Conservation (phyloP, 1,140 invertebrate species). For the Pseudomyrmex dendroicus region DNA sequence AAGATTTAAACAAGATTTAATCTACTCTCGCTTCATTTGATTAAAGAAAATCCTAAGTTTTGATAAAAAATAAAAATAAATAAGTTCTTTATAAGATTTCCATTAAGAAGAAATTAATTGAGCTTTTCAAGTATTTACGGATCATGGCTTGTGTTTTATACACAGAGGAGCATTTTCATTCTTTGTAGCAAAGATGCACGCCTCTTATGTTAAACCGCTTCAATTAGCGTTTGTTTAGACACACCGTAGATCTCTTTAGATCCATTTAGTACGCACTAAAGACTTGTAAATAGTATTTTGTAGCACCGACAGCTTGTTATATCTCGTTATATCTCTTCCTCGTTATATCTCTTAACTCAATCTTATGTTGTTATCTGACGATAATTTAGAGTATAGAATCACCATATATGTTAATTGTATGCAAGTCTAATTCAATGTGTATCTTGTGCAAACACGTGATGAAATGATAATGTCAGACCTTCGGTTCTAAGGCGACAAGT, state of each 20-base stretch:
- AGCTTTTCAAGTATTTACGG: background rate
- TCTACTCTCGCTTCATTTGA: background rate
- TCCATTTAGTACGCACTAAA: conserved; percentile 51
- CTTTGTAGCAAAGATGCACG: conserved; percentile 7
- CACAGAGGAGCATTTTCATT: background rate
- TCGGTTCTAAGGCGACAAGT: background rate
- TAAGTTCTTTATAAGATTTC: background rate
- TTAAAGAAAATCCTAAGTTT: background rate
- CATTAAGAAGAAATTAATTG: background rate
- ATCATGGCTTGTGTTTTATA: background rate
- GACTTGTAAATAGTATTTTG: conserved; percentile 40
- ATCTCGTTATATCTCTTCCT: background rate
- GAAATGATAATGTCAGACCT: conserved; percentile 21
- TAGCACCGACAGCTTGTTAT: conserved; percentile 15
- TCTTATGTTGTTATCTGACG: conserved; percentile 5
- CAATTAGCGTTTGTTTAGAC: conserved; percentile 41
- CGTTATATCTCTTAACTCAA: conserved; percentile 21
- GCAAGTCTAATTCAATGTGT: conserved; percentile 30
- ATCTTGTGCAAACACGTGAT: conserved; percentile 21
- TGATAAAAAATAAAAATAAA: background rate
- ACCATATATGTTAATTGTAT: conserved; percentile 11
- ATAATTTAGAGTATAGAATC: background rate
- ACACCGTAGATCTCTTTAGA: conserved; percentile 27
- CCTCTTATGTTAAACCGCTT: conserved; percentile 27
- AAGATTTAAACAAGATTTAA: background rate